Evolutionary conservation across 1,140 invertebrate genomes (phyloP).

Genomic region (Cotesia vestalis): DNA sequence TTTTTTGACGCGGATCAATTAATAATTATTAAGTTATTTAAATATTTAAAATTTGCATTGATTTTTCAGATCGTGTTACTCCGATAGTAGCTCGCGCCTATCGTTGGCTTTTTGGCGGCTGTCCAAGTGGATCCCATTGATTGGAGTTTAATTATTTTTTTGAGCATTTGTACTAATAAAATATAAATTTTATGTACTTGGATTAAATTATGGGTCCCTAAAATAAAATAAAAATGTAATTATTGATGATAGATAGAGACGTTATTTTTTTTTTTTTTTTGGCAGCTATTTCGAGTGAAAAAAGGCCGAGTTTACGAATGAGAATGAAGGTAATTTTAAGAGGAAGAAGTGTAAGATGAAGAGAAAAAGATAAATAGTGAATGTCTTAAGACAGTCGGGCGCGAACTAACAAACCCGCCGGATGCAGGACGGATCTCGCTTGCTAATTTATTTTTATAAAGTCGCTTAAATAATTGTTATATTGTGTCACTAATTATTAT

Average conservation of each 20-base stretch:
- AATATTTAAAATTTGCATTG: neutral
- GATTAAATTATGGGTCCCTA: no score
- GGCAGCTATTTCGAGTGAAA: neutral
- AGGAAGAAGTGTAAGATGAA: slow-evolving; percentile 18
- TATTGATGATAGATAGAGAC: no score
- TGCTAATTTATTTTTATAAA: slow-evolving; percentile 1
- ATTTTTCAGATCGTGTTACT: slow-evolving; percentile 42
- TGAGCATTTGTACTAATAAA: no score
- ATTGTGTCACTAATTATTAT: neutral
- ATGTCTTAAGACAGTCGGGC: slow-evolving; percentile 44
- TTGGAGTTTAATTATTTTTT: neutral
- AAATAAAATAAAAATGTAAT: no score
- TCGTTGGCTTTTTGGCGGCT: slow-evolving; percentile 48
- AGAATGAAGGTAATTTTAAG: neutral
- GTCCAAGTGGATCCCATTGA: slow-evolving; percentile 31
- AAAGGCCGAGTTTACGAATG: neutral
- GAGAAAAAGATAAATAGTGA: slow-evolving; percentile 24
- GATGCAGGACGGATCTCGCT: slow-evolving; percentile 19
- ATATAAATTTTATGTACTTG: no score
- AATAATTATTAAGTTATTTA: no score
- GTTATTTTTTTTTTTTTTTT: no score
- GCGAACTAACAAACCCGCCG: slow-evolving; percentile 32
- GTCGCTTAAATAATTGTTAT: neutral
- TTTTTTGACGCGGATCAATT: no score
- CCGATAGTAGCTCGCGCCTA: slow-evolving; percentile 37